Evolutionary conservation across 2,797 vertebrate genomes (phyloP).

Genomic region (Rhadinocentrus ornatus): DNA sequence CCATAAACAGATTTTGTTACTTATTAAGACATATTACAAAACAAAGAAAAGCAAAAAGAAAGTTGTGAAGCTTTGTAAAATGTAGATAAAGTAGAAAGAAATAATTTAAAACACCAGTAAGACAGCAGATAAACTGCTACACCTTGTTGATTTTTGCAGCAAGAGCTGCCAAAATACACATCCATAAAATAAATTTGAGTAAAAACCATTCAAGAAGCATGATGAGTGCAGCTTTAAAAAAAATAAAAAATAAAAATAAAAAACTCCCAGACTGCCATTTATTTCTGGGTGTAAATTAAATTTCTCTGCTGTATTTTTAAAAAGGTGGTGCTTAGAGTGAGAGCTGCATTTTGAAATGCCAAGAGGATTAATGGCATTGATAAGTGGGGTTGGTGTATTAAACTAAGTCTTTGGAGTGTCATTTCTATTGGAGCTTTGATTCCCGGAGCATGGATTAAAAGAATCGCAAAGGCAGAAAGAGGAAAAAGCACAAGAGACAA

Average conservation of each 20-base stretch:
- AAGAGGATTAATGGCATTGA: slow-evolving; percentile 68
- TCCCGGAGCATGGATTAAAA: slow-evolving; percentile 51
- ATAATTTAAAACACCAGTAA: background rate
- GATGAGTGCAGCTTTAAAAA: slow-evolving; percentile 9
- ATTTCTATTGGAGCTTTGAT: slow-evolving; percentile 59
- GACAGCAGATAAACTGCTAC: background rate
- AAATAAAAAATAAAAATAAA: background rate
- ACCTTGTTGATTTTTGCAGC: background rate
- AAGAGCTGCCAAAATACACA: background rate
- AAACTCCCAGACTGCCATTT: slow-evolving; percentile 31
- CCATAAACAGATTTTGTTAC: background rate
- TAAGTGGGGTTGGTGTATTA: slow-evolving; percentile 61
- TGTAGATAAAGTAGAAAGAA: background rate
- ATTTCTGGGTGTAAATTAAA: slow-evolving; percentile 56
- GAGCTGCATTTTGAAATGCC: slow-evolving; percentile 63
- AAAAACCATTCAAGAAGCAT: background rate
- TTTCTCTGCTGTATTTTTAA: slow-evolving; percentile 41
- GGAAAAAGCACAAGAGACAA: slow-evolving; percentile 18
- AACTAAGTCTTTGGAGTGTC: slow-evolving; percentile 62
- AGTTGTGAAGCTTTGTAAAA: background rate
- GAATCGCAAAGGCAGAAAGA: slow-evolving; percentile 46
- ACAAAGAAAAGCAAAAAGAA: background rate
- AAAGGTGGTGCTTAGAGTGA: slow-evolving; percentile 34
- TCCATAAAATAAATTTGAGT: slow-evolving; percentile 1
- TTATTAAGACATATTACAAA: background rate